These are phyloP conservation scores for Drosophila demipolita DNA, from an alignment of 2,888 invertebrate species.

Conservation along the genomic window DNA sequence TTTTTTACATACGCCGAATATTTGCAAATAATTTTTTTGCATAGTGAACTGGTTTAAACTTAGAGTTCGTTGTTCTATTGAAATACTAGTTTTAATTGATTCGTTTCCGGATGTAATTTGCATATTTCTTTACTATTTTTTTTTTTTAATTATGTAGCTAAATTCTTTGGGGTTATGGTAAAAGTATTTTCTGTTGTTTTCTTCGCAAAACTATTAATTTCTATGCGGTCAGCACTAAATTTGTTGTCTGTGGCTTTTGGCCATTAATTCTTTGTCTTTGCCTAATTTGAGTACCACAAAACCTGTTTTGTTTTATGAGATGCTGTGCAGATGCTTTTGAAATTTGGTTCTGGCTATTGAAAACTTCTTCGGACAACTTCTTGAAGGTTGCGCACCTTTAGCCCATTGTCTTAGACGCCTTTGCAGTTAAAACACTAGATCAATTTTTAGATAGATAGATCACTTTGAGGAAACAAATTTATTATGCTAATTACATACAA, in stretches of 20 bases:
- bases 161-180: constrained; percentile 5
- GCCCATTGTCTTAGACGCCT: constrained; percentile 23
- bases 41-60: constrained; percentile 19
- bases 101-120: constrained; percentile 7
- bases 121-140: background rate
- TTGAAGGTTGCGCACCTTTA: constrained; percentile 36
- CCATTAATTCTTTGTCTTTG: constrained; percentile 22
- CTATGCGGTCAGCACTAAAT: background rate
- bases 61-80: constrained; percentile 41
- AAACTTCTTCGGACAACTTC: constrained; percentile 38
- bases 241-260: constrained; percentile 22
- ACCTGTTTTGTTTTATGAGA: constrained; percentile 43
- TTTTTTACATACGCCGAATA: constrained; percentile 16
- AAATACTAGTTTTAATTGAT: constrained; percentile 10
- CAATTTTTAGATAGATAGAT: constrained; percentile 4
- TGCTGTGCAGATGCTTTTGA: constrained; percentile 2
- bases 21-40: constrained; percentile 14
- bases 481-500: background rate
- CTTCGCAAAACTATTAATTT: background rate
- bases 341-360: constrained; percentile 42
- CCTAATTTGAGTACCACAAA: constrained; percentile 22
- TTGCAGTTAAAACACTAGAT: background rate
- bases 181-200: background rate
- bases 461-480: constrained; percentile 37
- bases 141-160: background rate